Evolutionary conservation across 2,888 invertebrate species (phyloP), one percentile per base, ranked within the genome.

Genomic region (Bursaphelenchus okinawaensis): DNA sequence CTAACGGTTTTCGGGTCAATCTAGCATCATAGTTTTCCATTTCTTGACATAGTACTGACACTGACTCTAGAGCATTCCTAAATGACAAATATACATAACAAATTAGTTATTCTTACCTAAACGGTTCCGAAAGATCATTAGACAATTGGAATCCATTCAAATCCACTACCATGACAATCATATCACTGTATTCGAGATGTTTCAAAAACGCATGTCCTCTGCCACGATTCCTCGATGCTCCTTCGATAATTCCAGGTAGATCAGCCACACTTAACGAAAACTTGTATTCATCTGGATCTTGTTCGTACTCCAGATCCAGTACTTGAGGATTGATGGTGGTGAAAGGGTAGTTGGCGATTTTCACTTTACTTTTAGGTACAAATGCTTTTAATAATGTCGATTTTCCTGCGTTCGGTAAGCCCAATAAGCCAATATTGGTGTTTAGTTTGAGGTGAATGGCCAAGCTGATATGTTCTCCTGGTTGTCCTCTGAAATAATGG

Each of bases 391-490:
- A 52, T 19, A 80, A 69, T 0, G 80, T 80, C 6, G 80, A 80
- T 68, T 80, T 80, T 16, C 80, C 80, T 40, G 80, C 80, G 64
- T 80, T 80, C 23, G 80, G 80, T 27, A 79, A 77, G 2, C 80
- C 80, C 16, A 80, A 70, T 4, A 80, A 63, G 7, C 80, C 80
- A 27, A 80, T 63, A 61, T 80, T 80, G 9, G 80, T 76, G 0
- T 73, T 69, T 22, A 80, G 68, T 66, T 80, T 80, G 16, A 79
- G 52, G 62, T 80, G 79, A 12, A 81, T 23, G 23, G 68, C 69
- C 8, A 79, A 57, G 7, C 66, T 69, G 0, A 76, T 12, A 9
- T 52, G 24, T 20, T 76, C 75, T 7, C 79, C 79, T 62, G 68
- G 72, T 28, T 58, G 26, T 12, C 74, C 70, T 61, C 74, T 76